Base-by-base conservation (phyloP, 2,797 vertebrate genomes). In the Rousettus madagascariensis region DNA sequence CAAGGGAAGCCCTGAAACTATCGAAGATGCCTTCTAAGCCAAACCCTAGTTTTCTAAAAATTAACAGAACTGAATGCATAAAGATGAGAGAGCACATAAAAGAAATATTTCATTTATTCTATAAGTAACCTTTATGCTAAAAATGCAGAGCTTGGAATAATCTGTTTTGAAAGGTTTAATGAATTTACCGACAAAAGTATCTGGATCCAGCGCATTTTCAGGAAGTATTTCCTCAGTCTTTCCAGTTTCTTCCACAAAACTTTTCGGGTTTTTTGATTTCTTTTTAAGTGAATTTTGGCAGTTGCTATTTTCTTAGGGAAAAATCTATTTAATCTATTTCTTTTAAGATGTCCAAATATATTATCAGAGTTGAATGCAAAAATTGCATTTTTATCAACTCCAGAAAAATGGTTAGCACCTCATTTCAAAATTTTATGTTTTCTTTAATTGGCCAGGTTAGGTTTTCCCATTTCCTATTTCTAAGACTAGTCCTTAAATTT, bases 341-440 rank as follows among this genome's bases (percentile, higher is more conserved):
- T 95, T 84, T 83, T 28, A 88, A 94, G 72, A 68, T 93, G 89
- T 95, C 51, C n/a, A 74, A 86, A 90, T 61, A 33, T 53, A 72
- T 83, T 86, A 33, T 30, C 66, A 88, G 55, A 93, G 72, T 51
- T 71, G 43, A 94, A 74, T 15, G 43, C 51, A 24, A 83, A 59
- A 94, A 94, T 63, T 41, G 79, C 80, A 46, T 69, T 74, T 90
- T 61, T 43, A 11, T 69, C 75, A 87, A 94, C 4, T 68, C 33
- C 13, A 92, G 38, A 91, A 83, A 8, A 43, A 24, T 53, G 57
- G n/a, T 93, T 61, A 87, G 69, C 84, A 33, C 15, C 24, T 17
- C 9, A 36, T 61, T 88, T 95, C 46, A 66, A 90, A 61, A 55
- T 69, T 77, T 55, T n/a, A 57, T 89, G 4, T 51, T 82, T 87